Conservation (phyloP, 2,113 vertebrate species). For the Micronycteris hirsuta region DNA sequence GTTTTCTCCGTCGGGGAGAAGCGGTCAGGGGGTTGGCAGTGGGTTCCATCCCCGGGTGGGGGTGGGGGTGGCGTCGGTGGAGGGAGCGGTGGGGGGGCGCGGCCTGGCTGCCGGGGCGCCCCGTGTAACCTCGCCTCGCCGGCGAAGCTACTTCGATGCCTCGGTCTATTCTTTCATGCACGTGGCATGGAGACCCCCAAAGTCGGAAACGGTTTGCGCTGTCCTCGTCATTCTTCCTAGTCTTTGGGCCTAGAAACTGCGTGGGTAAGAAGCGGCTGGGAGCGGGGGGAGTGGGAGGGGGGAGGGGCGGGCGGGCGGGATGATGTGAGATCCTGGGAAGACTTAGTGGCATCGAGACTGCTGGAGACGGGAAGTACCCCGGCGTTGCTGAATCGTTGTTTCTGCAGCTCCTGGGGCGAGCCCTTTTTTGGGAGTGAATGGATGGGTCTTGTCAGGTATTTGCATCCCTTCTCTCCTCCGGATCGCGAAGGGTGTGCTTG, state of each 20-base stretch:
- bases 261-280: not conserved
- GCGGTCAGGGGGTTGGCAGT: not conserved
- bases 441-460: not conserved
- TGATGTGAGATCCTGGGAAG: slow-evolving; percentile 51
- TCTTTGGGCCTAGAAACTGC: slow-evolving; percentile 54
- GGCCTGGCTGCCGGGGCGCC: not conserved
- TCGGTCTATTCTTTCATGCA: not conserved
- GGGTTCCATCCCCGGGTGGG: not conserved
- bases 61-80: not conserved
- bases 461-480: not conserved
- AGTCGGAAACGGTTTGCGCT: not conserved
- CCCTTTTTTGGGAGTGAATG: not conserved
- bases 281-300: not conserved
- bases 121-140: not conserved
- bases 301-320: not conserved
- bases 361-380: slow-evolving; percentile 7
- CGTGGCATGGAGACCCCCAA: not conserved
- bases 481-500: not conserved
- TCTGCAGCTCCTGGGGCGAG: not conserved
- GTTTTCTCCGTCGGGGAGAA: slow-evolving; percentile 23
- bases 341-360: not conserved
- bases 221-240: slow-evolving; percentile 10
- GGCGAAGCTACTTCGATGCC: not conserved
- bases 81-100: not conserved
- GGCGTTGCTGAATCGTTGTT: not conserved